Evolutionary conservation across 35 echinoderm and acorn worm species (phyloP).

Genomic region (Holothuria glaberrima): DNA sequence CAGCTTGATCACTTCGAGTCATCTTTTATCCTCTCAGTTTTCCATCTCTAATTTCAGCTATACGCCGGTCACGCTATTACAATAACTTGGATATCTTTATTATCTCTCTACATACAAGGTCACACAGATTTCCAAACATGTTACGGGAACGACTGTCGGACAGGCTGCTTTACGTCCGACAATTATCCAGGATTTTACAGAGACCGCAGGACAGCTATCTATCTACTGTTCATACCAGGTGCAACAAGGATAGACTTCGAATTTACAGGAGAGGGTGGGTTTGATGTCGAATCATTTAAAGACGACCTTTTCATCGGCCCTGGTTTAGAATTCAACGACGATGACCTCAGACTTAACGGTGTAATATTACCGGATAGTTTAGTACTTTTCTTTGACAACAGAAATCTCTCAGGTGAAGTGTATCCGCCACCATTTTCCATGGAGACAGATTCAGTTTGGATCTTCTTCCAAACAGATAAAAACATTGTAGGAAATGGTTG

Average conservation of each 20-base stretch:
- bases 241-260: neutral
- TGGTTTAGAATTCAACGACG: neutral
- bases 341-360: neutral
- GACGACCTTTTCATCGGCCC: neutral
- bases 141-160: constrained; percentile 43
- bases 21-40: too few relatives aligned
- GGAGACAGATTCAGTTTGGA: neutral
- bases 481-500: neutral
- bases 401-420: neutral
- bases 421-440: neutral
- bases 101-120: too few relatives aligned
- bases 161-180: constrained; percentile 47
- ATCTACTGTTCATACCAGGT: neutral
- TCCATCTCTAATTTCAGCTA: too few relatives aligned
- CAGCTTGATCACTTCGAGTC: too few relatives aligned
- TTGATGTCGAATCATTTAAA: neutral
- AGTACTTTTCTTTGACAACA: neutral
- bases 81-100: too few relatives aligned
- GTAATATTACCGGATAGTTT: neutral
- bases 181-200: constrained; percentile 58
- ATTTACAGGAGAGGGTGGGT: neutral
- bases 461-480: constrained; percentile 7
- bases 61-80: too few relatives aligned
- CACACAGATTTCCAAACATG: constrained; percentile 50
- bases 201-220: constrained; percentile 15